Evolutionary conservation across 53 echinoderm and acorn worm species (phyloP), one percentile per base, ranked within the genome.

Genomic region (Hippasteria phrygiana): DNA sequence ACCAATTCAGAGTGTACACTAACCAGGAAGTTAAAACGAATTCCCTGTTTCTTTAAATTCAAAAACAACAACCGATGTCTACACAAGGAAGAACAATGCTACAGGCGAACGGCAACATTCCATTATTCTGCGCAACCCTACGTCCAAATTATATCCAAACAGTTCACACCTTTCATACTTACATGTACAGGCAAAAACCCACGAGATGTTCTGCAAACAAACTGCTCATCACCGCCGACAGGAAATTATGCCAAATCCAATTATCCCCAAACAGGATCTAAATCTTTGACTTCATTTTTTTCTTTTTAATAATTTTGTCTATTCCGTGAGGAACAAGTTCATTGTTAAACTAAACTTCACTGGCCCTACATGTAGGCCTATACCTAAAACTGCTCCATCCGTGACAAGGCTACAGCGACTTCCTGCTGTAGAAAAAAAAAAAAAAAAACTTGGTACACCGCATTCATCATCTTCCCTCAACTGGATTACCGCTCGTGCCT

Each of bases 271-370:
- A 14, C 72, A 72, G 72, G 72, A 72, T 72, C 59, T 26, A 26
- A 24, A 22, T 24, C n/a, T 24, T 59, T 59, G n/a, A 26, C 7
- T 24, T 20, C 7, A 59, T 59, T 59, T n/a, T 18, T 24, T 54
- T 59, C n/a, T 45, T 11, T 45, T 32, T 31, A 1, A 31, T 12
- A 42, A 22, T 42, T 34, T 72, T 34, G 33, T 37, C 41, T 41
- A 34, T 8, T 29, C 24, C 29, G 66, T 27, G 11, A n/a, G 72
- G 72, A 72, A 72, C 71, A 72, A 72, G 72, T 72, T 72, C 40
- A 42, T 72, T 72, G 40, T 24, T 18, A 22, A 26, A 59, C 46
- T 7, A 45, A 45, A n/a, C n/a, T n/a, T n/a, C n/a, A n/a, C n/a
- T n/a, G n/a, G n/a, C n/a, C n/a, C n/a, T n/a, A n/a, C n/a, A n/a